Conservation (phyloP, 2,888 invertebrate genomes). For the Cantharis rustica region DNA sequence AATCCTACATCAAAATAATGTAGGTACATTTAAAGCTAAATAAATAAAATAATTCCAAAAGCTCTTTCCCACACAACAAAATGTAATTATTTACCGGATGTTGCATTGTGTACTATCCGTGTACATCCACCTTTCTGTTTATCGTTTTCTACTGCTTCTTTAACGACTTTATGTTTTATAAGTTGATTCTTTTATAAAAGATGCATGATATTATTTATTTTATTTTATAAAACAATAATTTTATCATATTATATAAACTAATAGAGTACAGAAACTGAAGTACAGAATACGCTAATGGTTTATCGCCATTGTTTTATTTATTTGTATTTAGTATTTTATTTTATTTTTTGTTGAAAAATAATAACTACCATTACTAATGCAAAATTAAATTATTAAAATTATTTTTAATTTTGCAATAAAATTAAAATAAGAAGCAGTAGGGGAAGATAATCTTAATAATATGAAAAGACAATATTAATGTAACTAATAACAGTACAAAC, state of each 20-base stretch:
- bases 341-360: too few relatives aligned
- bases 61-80: slow-evolving; percentile 34
- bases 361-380: too few relatives aligned
- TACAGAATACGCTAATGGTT: background rate
- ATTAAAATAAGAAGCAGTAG: too few relatives aligned
- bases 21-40: background rate
- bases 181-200: background rate
- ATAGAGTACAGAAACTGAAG: background rate
- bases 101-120: slow-evolving; percentile 7
- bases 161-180: background rate
- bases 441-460: too few relatives aligned
- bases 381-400: too few relatives aligned
- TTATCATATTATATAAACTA: background rate
- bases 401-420: too few relatives aligned
- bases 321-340: too few relatives aligned
- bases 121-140: background rate
- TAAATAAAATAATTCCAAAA: background rate
- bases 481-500: slow-evolving; percentile 33
- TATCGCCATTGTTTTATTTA: too few relatives aligned
- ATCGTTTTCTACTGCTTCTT: background rate
- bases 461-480: too few relatives aligned
- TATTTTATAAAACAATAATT: background rate
- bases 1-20: background rate
- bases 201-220: background rate
- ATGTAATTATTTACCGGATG: slow-evolving; percentile 37